Evolutionary conservation across 2,888 invertebrate genomes (phyloP), one percentile per base, ranked within the genome.

Genomic region (Dryococelus australis): DNA sequence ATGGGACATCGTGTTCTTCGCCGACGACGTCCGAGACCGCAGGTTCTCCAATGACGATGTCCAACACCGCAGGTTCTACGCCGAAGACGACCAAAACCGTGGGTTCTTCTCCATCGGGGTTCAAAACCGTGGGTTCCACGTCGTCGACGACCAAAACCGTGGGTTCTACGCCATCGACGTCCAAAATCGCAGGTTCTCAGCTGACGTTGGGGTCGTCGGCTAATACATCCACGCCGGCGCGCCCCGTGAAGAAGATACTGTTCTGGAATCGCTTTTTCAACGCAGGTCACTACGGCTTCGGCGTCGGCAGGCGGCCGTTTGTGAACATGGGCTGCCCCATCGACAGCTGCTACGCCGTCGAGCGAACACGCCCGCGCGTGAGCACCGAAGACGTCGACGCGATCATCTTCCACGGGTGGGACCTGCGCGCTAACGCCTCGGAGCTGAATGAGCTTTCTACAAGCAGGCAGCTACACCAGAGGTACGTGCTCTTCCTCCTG

Each of bases 401-500:
- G 0, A 90, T 94, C 8, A 89, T 94, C 2, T 94, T 94, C 89
- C 94, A 95, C 89, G n/a, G 27, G 81, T 85, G 53, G 51, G 20
- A 47, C n/a, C 10, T 47, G n/a, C 79, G 35, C 27, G 20, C 8
- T 3, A 26, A 13, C 43, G 92, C 91, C 0, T 92, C 92, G 13
- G 92, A 94, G 86, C 90, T 93, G 10, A 83, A 91, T 5, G 47
- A 90, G 0, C 12, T 85, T 6, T 91, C 92, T 0, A 85, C 92
- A 78, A 94, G 94, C 0, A 6, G 10, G 0, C 89, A 79, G 0
- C 87, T 91, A 0, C 86, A 91, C 13, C 94, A 95, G 90, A 89
- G 90, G n/a, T 94, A 94, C 90, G 92, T 94, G 1, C 94, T 93
- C 89, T 92, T 93, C 0, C 91, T 92, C 80, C 91, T 93, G 90